Evolutionary conservation across 2,797 vertebrate genomes (phyloP), one percentile per base, ranked within the genome.

Genomic region (Lutra lutra): DNA sequence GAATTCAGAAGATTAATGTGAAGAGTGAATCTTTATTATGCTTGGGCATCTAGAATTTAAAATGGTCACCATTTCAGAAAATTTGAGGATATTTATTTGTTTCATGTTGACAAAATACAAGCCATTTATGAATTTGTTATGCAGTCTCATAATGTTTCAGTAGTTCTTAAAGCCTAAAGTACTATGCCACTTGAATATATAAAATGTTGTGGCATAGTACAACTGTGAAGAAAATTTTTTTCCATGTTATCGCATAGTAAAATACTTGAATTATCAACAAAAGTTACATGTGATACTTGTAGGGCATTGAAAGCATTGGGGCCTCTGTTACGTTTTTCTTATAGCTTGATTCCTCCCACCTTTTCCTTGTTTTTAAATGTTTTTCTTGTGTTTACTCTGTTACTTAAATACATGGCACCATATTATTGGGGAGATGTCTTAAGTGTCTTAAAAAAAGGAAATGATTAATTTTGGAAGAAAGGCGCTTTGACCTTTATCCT

Each of bases 381-480:
- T 95, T 94, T 73, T 94, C 25, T 96, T 51, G 17, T 72, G 32
- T 86, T 80, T 78, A 43, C 32, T 87, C 38, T 85, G 32, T 92
- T 85, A 86, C 43, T 62, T 96, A 82, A 95, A 48, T 94, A 64
- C 25, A 51, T 92, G 54, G 20, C 40, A 84, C 12, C 9, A 1
- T 92, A 73, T 86, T 95, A 72, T 58, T 88, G 77, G 64, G 72
- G 58, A 90, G 79, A 66, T 78, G 11, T 70, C 27, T 86, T 86
- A 86, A 86, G 29, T 80, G 21, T 48, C 83, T 90, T 17, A 95
- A 20, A 48, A 40, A n/a, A 92, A 46, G 48, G 58, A 51, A 86
- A 43, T 21, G 86, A 46, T 80, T 89, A 27, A 94, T 7, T 97
- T 96, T 80, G 84, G 83, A 97, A 82, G 86, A 96, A 89, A 97